Percentiles rank a stretch among this genome's conserved stretches.
These are phyloP conservation scores for Synaphobranchus kaupii DNA, from an alignment of 2,797 vertebrate genomes.

Conservation along the genomic window DNA sequence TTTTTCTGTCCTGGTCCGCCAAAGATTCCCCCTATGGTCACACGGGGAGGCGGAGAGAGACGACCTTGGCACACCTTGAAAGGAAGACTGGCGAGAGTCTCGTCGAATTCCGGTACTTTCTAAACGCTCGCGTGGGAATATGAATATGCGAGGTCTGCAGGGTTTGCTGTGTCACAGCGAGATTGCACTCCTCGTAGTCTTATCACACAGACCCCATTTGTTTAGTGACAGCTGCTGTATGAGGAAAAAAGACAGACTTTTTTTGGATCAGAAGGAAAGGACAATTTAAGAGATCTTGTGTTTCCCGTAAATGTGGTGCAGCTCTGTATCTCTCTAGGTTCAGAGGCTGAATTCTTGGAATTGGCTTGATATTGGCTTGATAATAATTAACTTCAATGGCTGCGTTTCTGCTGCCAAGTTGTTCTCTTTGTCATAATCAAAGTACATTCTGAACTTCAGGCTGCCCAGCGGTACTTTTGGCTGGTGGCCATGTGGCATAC, in stretches of 20 bases:
- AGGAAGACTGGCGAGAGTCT: constrained; percentile 11
- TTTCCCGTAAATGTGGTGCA: not conserved
- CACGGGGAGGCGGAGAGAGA: constrained; percentile 31
- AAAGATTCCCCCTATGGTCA: constrained; percentile 20
- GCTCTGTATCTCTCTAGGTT: not conserved
- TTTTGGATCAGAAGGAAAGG: not conserved
- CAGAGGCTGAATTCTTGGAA: not conserved
- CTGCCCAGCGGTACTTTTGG: not conserved
- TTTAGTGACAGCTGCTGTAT: not conserved
- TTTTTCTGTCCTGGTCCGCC: not conserved
- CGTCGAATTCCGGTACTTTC: constrained; percentile 28
- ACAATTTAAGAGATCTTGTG: not conserved
- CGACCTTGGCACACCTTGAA: constrained; percentile 41
- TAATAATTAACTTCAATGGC: not conserved
- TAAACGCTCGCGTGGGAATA: constrained; percentile 17
- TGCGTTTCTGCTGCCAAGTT: not conserved
- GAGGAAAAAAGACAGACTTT: not conserved
- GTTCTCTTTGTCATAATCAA: not conserved
- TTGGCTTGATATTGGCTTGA: not conserved
- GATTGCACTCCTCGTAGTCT: constrained; percentile 18
- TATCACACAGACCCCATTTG: not conserved
- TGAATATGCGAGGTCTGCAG: constrained; percentile 11
- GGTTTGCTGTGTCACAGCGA: constrained; percentile 29
- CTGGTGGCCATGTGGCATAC: not conserved
- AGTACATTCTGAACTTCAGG: not conserved